Evolutionary conservation across 2,797 vertebrate species (phyloP).

Genomic region (Danio jaintianensis): DNA sequence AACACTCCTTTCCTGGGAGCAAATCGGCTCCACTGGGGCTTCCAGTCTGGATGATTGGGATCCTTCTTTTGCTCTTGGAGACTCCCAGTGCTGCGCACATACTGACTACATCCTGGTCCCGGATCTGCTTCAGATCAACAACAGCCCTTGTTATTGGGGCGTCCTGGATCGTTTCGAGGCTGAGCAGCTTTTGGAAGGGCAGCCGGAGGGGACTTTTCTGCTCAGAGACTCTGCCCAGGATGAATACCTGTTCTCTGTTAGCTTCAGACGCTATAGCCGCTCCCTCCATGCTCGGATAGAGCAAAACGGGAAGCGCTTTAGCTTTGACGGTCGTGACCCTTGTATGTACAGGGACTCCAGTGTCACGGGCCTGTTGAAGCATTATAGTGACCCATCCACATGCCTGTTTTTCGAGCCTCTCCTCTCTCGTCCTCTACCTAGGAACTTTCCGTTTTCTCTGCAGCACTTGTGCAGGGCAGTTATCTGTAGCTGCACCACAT

Average conservation of each 20-base stretch:
- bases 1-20: constrained; percentile 78
- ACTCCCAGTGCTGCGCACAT: constrained; percentile 76
- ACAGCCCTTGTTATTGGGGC: constrained; percentile 96
- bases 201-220: constrained; percentile 95
- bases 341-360: constrained; percentile 94
- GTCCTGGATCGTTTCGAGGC: constrained; percentile 95
- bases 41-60: constrained; percentile 82
- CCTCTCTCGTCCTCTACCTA: constrained; percentile 88
- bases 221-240: constrained; percentile 95
- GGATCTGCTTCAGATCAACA: constrained; percentile 96
- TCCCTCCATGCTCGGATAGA: constrained; percentile 96
- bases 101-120: constrained; percentile 93
- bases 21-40: constrained; percentile 79
- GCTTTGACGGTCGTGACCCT: constrained; percentile 95
- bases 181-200: constrained; percentile 93
- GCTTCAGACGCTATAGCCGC: constrained; percentile 95
- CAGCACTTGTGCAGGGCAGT: constrained; percentile 93
- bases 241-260: constrained; percentile 95
- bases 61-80: constrained; percentile 65
- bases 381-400: constrained; percentile 93
- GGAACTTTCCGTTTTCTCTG: constrained; percentile 94
- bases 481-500: constrained; percentile 92
- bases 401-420: constrained; percentile 98
- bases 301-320: constrained; percentile 95
- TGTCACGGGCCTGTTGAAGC: constrained; percentile 90